These are phyloP conservation scores for Campylomormyrus numenius DNA, from an alignment of 2,113 vertebrate genomes.

Conservation along the genomic window DNA sequence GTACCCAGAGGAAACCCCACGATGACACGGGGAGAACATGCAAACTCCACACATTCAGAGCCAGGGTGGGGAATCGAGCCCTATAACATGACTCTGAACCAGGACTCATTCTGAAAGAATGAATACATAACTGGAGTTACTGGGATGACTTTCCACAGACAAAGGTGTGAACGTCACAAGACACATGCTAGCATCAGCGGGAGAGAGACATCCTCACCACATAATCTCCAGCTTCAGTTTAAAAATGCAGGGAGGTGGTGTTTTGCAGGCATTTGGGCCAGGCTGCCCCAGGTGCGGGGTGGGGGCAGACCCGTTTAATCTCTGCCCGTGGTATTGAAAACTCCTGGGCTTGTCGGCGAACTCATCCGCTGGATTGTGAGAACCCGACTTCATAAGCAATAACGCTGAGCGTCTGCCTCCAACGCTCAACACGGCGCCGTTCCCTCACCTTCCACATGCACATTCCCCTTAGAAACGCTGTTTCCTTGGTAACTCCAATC, in stretches of 20 bases:
- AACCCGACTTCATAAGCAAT: not conserved
- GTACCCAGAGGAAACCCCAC: not conserved
- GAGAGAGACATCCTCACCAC: not conserved
- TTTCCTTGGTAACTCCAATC: constrained; percentile 16
- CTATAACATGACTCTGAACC: not conserved
- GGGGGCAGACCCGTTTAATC: not conserved
- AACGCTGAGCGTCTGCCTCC: not conserved
- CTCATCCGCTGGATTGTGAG: not conserved
- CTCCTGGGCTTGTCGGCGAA: not conserved
- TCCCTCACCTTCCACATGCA: not conserved
- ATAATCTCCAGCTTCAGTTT: not conserved
- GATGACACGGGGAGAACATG: not conserved
- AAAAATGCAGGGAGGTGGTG: not conserved
- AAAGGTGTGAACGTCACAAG: not conserved
- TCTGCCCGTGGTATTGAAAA: not conserved
- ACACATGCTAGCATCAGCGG: not conserved
- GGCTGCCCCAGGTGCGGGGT: not conserved
- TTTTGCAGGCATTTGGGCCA: not conserved
- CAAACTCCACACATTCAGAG: not conserved
- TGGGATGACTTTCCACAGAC: not conserved
- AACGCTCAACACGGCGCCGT: too few relatives aligned
- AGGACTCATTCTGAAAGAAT: not conserved
- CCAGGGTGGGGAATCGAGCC: not conserved
- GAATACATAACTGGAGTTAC: not conserved
- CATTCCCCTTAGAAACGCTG: not conserved